Evolutionary conservation across 2,797 vertebrate genomes (phyloP).

Genomic region (Enteromius fasciolatus): DNA sequence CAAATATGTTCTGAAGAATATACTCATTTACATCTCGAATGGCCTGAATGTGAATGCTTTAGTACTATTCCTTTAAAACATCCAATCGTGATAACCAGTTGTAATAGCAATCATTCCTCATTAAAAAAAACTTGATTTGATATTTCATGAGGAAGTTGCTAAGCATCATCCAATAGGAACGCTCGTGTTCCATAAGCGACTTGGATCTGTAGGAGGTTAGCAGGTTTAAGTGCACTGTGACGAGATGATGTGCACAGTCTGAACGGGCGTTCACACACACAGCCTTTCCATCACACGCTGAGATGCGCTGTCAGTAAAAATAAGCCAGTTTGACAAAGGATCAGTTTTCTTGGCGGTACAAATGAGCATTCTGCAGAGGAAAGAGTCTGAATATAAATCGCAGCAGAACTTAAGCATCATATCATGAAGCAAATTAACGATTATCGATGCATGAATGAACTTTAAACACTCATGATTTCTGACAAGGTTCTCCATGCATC

Average conservation of each 20-base stretch:
- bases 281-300: not conserved
- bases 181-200: not conserved
- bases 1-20: not conserved
- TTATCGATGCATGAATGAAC: conserved; percentile 13
- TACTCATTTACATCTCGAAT: not conserved
- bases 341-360: not conserved
- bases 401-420: conserved; percentile 17
- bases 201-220: conserved; percentile 13
- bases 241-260: not conserved
- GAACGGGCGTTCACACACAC: conserved; percentile 10
- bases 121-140: not conserved
- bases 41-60: not conserved
- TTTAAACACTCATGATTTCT: not conserved
- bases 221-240: conserved; percentile 19
- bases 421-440: conserved; percentile 24
- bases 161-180: conserved; percentile 4
- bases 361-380: not conserved
- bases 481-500: conserved; percentile 25
- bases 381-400: conserved; percentile 9
- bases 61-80: not conserved
- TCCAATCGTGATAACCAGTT: not conserved
- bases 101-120: not conserved
- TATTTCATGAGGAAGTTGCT: not conserved
- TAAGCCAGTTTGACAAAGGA: not conserved
- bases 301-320: not conserved